Percentiles rank a stretch among this genome's conserved stretches.
phyloP scores from a whole-genome alignment of 2,888 invertebrate species.

The Harmothoe impar region DNA sequence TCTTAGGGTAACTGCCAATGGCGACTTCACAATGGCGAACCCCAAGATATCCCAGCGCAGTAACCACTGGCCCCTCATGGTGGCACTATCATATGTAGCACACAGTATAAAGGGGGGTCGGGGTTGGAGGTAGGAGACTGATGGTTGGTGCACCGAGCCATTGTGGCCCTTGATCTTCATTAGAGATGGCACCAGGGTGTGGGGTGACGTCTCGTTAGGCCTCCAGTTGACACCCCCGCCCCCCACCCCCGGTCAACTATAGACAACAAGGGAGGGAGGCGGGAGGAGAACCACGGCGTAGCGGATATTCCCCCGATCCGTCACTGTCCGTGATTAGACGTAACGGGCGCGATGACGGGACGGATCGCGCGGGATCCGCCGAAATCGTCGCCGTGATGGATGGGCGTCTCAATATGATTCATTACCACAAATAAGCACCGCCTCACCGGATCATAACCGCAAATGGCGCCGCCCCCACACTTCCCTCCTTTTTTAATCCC shows the following conservation, averaged over 20 bases:
- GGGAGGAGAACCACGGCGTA: background rate
- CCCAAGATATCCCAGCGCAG: no score
- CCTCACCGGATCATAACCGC: constrained; percentile 33
- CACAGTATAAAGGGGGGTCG: no score
- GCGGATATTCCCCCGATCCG: constrained; percentile 40
- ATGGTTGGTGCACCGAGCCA: background rate
- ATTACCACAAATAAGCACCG: constrained; percentile 15
- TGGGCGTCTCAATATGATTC: constrained; percentile 14
- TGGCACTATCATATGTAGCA: no score
- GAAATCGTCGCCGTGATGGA: constrained; percentile 47
- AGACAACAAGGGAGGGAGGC: background rate
- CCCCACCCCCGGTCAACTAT: background rate
- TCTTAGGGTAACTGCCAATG: no score
- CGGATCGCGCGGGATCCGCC: constrained; percentile 26
- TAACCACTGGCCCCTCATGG: no score
- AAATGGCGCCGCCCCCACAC: background rate
- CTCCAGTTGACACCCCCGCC: background rate
- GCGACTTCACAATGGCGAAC: no score
- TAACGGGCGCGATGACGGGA: constrained; percentile 24
- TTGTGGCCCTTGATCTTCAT: constrained; percentile 25
- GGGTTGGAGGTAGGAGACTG: background rate
- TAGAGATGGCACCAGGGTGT: background rate
- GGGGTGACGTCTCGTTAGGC: constrained; percentile 9
- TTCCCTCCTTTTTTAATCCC: no score
- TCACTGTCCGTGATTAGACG: constrained; percentile 1